Evolutionary conservation across 2,888 invertebrate genomes (phyloP).

Genomic region (Pterobdella sp.): DNA sequence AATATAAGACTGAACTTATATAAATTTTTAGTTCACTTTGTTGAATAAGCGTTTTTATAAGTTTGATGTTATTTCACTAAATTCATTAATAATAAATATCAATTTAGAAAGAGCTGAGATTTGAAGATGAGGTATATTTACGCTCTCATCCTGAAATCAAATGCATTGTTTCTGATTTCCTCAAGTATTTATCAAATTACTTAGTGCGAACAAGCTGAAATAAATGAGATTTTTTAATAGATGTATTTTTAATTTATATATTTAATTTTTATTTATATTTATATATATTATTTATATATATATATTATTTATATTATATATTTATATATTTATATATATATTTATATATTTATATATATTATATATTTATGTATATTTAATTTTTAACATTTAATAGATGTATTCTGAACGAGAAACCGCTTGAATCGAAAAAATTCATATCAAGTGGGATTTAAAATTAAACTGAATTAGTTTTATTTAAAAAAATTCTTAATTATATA

Average conservation of each 20-base stretch:
- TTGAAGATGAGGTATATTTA: slow-evolving; percentile 48
- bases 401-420: too few relatives aligned
- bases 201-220: background rate
- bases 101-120: slow-evolving; percentile 45
- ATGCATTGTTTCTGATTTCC: slow-evolving; percentile 46
- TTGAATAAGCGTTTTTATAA: too few relatives aligned
- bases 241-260: background rate
- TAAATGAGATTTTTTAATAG: background rate
- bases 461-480: too few relatives aligned
- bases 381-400: too few relatives aligned
- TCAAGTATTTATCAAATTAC: slow-evolving; percentile 40
- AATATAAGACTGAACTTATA: too few relatives aligned
- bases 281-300: too few relatives aligned
- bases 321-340: background rate
- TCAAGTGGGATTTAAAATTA: too few relatives aligned
- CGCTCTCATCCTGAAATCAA: slow-evolving; percentile 49
- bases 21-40: too few relatives aligned
- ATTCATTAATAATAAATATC: background rate
- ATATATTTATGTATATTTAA: too few relatives aligned
- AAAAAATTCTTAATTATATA: too few relatives aligned
- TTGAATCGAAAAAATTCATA: too few relatives aligned
- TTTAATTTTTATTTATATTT: background rate
- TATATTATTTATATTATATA: background rate
- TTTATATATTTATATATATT: too few relatives aligned
- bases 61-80: background rate